Percentiles rank a stretch among this genome's conserved stretches.
phyloP scores from a whole-genome alignment of 2,113 vertebrate genomes.

The Ochotona princeps region DNA sequence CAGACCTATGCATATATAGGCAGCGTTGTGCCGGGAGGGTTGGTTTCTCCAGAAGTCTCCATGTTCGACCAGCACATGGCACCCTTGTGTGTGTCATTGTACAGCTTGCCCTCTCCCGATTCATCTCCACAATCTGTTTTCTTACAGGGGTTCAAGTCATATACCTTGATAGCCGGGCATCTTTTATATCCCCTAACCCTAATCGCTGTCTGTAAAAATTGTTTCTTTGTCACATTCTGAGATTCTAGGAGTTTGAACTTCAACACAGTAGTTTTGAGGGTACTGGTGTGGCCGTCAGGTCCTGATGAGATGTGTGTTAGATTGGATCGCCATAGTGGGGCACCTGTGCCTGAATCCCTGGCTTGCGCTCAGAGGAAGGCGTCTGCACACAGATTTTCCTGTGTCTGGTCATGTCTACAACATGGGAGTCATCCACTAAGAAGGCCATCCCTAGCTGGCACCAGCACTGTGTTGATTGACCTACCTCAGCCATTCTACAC shows the following conservation, averaged over 20 bases:
- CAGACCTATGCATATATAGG: background rate
- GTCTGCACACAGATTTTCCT: no score
- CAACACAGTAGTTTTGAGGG: background rate
- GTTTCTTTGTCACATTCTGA: background rate
- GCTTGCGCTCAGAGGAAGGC: no score
- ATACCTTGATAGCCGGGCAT: rapidly evolving
- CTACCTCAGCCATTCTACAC: no score
- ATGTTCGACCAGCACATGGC: rapidly evolving
- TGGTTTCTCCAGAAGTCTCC: background rate
- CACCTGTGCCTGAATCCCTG: no score
- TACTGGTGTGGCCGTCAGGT: no score
- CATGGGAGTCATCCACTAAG: no score
- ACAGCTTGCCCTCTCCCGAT: rapidly evolving
- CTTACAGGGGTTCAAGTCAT: background rate
- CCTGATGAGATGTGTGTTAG: no score
- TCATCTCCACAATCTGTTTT: background rate
- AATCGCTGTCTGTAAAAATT: background rate
- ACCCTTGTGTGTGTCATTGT: background rate
- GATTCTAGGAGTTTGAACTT: background rate
- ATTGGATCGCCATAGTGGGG: no score
- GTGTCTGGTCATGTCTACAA: no score
- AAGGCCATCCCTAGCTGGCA: no score
- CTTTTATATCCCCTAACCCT: background rate
- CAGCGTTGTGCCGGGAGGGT: no score
- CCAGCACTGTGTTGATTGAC: no score